Percentiles rank a stretch among this genome's conserved stretches.
Evolutionary conservation across 2,888 invertebrate genomes (phyloP).

Genomic region (Tipula vernalis): DNA sequence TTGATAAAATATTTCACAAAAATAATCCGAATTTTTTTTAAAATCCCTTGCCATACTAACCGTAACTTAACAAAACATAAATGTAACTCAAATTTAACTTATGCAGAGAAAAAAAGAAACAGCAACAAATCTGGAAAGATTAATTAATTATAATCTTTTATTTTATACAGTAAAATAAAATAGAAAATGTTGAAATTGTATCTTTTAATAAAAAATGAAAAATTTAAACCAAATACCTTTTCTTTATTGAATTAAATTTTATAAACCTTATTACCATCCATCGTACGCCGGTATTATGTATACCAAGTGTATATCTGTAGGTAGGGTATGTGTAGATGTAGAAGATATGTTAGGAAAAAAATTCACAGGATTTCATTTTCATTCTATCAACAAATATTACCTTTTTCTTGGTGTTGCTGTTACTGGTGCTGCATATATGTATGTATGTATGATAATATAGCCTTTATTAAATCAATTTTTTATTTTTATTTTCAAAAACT

Average conservation of each 20-base stretch:
- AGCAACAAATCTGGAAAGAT: not conserved
- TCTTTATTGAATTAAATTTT: not conserved
- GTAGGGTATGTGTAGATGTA: not conserved
- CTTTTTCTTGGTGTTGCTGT: not conserved
- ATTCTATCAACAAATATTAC: not conserved
- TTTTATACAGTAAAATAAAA: not conserved
- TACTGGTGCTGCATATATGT: not conserved
- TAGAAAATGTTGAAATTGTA: not conserved
- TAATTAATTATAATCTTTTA: not conserved
- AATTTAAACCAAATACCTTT: not conserved
- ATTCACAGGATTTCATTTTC: not conserved
- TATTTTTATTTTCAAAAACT: not conserved
- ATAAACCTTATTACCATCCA: not conserved
- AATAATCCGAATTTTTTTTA: no score
- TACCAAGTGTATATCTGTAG: no score
- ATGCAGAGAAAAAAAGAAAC: not conserved
- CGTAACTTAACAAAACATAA: no score
- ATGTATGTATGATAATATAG: not conserved
- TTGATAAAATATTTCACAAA: no score
- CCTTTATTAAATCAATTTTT: conserved; percentile 4
- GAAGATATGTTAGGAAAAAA: not conserved
- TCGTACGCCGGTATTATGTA: not conserved
- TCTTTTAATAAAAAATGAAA: not conserved
- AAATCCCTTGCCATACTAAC: no score
- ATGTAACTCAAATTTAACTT: no score